phyloP scores from a whole-genome alignment of 2,113 vertebrate genomes.

The Centrocercus urophasianus region DNA sequence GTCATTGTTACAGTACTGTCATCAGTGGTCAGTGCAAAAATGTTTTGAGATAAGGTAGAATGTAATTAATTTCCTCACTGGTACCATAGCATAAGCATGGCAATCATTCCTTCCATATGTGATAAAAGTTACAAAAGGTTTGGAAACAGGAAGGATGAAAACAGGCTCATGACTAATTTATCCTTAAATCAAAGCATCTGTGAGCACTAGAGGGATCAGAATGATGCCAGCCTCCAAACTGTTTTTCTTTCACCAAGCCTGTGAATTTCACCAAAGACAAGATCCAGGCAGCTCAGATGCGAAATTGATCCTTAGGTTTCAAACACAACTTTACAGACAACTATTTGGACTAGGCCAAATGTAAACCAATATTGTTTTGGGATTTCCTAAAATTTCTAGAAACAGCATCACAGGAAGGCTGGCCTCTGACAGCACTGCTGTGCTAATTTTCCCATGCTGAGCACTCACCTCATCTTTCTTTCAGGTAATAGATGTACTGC shows the following conservation, averaged over 20 bases:
- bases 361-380: not conserved
- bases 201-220: not conserved
- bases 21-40: not conserved
- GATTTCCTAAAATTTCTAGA: not conserved
- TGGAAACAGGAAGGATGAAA: not conserved
- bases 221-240: not conserved
- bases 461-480: constrained; percentile 58
- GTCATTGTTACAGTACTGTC: not conserved
- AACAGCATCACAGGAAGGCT: not conserved
- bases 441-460: constrained; percentile 37
- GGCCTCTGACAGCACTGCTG: not conserved
- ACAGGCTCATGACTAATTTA: not conserved
- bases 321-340: not conserved
- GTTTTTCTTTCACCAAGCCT: not conserved
- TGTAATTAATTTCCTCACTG: not conserved
- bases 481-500: constrained; percentile 40
- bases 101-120: not conserved
- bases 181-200: not conserved
- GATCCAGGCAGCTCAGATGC: not conserved
- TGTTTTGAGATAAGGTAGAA: not conserved
- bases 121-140: not conserved
- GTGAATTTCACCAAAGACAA: not conserved
- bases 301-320: not conserved
- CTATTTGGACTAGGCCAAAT: not conserved
- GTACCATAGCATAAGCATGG: not conserved